Base-by-base conservation (phyloP, 2,113 vertebrate species). In the Pygoscelis adeliae region DNA sequence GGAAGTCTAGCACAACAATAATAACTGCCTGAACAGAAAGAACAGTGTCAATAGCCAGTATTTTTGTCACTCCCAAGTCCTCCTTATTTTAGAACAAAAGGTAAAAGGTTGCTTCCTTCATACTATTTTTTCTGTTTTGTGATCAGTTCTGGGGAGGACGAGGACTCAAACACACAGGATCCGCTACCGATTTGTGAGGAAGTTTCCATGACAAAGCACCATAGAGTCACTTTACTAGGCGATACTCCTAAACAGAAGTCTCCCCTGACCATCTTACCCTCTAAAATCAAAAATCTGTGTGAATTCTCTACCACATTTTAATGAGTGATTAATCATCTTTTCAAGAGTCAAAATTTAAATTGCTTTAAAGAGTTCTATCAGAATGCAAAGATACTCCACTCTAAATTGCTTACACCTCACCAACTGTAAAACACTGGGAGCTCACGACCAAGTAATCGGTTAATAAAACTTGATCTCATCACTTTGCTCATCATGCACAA, bases 1-100 rank as follows among this genome's bases (percentile, higher is more conserved):
- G 53, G 44, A 97, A 87, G 84, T 91, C 81, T 96, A 97, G 25
- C 90, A 96, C 93, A 97, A 95, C 83, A 95, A 94, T 71, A 38
- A 42, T 22, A 90, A 86, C 80, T 67, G 93, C 73, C 78, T 83
- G 38, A 96, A 81, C 89, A 89, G 77, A 97, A 97, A 89, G 40
- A 79, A 94, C 52, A 87, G 96, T 78, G 94, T 96, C 91, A 86
- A 85, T n/a, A 95, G 96, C 63, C 94, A 79, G 82, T 22, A 36
- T 66, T 72, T 69, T 46, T 92, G 83, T 76, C 88, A 86, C 61
- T 93, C 6, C 77, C 56, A 88, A 72, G 46, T 62, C 59, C 16
- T 92, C 62, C 16, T 89, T 83, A 62, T 66, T 86, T 82, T 49
- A 82, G 81, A 89, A 71, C 47, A 90, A 72, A 94, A 91, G 73